A percentile compares a stretch with the other conserved stretches of the same genome.
Evolutionary conservation across 2,888 invertebrate species (phyloP).

Genomic region (Phengaris alcon): DNA sequence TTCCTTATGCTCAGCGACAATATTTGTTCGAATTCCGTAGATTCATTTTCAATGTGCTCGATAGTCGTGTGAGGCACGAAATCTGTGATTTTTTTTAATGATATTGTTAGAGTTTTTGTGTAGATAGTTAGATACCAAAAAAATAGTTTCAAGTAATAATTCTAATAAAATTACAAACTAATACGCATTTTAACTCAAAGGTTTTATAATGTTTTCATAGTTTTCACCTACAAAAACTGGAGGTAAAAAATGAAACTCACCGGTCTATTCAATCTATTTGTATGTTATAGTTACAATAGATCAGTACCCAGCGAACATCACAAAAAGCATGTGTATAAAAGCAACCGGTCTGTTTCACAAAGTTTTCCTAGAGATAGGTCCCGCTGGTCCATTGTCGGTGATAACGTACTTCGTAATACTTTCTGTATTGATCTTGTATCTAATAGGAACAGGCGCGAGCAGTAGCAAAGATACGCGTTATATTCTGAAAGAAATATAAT

Average conservation of each 20-base stretch:
- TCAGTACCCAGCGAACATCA: conserved; percentile 18
- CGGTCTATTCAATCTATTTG: neutral
- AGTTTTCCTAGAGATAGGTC: conserved; percentile 33
- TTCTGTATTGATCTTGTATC: conserved; percentile 20
- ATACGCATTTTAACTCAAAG: too few relatives aligned
- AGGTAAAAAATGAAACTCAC: neutral
- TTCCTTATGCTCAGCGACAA: too few relatives aligned
- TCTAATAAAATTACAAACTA: too few relatives aligned
- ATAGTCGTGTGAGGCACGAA: too few relatives aligned
- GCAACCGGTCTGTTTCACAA: conserved; percentile 31
- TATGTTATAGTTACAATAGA: conserved; percentile 3
- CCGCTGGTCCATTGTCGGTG: conserved; percentile 34
- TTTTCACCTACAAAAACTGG: neutral
- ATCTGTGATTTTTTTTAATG: too few relatives aligned
- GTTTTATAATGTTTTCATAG: too few relatives aligned
- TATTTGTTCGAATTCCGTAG: too few relatives aligned
- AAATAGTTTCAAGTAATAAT: too few relatives aligned
- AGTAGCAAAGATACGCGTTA: neutral
- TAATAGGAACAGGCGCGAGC: neutral
- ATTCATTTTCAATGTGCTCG: too few relatives aligned
- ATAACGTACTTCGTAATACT: conserved; percentile 33
- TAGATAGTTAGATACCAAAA: too few relatives aligned
- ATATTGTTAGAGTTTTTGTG: too few relatives aligned
- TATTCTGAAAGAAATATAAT: too few relatives aligned
- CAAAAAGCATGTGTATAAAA: conserved; percentile 35